phyloP scores from a whole-genome alignment of 2,888 invertebrate species.

The Megaustenia siamemsis region DNA sequence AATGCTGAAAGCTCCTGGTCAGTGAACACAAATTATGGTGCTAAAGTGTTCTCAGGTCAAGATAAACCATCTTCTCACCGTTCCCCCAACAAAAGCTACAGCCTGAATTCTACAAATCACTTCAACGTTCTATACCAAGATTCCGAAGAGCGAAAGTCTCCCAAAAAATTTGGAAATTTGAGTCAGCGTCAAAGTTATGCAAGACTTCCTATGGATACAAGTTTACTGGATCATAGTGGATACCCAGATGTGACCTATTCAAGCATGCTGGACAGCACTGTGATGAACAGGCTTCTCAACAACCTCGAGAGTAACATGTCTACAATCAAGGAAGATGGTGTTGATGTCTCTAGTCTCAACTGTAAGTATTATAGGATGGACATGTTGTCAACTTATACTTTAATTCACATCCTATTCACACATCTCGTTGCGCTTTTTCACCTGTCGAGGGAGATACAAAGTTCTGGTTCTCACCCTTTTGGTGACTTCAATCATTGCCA shows the following conservation, averaged over 20 bases:
- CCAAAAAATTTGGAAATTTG: not conserved
- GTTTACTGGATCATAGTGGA: conserved; percentile 24
- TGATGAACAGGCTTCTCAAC: conserved; percentile 27
- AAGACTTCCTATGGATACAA: not conserved
- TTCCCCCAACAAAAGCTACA: not conserved
- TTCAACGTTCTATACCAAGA: too few species aligned
- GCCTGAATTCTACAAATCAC: not conserved
- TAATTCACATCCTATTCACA: too few species aligned
- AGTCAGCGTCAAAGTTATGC: not conserved
- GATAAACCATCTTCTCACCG: not conserved
- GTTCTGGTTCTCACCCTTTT: too few species aligned
- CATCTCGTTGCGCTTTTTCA: too few species aligned
- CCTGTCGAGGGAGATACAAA: too few species aligned
- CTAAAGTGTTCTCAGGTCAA: not conserved
- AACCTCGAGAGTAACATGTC: conserved; percentile 36
- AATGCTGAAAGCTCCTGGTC: not conserved
- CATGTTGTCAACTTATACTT: not conserved
- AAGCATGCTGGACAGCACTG: conserved; percentile 55
- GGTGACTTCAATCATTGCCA: too few species aligned
- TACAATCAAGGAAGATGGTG: conserved; percentile 19
- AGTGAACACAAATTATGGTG: not conserved
- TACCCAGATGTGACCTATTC: conserved; percentile 52
- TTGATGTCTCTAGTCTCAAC: not conserved
- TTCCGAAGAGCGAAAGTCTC: not conserved
- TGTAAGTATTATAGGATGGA: conserved; percentile 1